These are phyloP conservation scores for Neodiprion pinetum DNA, from an alignment of 1,140 invertebrate genomes.

Conservation along the genomic window DNA sequence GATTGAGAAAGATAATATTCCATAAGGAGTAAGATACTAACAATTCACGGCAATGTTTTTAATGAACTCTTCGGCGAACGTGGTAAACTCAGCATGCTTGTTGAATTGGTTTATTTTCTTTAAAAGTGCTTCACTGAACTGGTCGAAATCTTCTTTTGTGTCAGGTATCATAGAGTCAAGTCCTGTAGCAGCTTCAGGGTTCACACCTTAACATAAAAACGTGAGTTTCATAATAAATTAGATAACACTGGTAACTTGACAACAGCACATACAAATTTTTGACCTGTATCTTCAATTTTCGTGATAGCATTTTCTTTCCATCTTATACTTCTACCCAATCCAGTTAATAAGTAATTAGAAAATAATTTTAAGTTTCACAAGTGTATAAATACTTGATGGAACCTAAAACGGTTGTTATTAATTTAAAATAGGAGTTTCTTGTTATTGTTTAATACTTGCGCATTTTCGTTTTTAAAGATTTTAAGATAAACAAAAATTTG, in stretches of 20 bases:
- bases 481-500: no score
- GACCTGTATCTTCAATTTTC: background rate
- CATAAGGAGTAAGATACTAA: constrained; percentile 64
- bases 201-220: constrained; percentile 61
- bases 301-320: background rate
- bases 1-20: constrained; percentile 20
- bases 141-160: constrained; percentile 82
- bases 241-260: background rate
- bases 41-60: constrained; percentile 79
- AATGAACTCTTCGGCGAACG: constrained; percentile 81
- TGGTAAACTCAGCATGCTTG: constrained; percentile 75
- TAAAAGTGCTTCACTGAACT: constrained; percentile 75
- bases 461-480: no score
- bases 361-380: no score
- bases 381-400: no score
- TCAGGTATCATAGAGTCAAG: constrained; percentile 73
- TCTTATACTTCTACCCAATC: background rate
- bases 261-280: background rate
- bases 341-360: background rate
- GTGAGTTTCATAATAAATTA: background rate
- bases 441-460: no score
- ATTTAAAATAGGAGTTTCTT: no score
- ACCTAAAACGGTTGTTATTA: no score
- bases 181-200: constrained; percentile 58
- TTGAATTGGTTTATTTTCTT: constrained; percentile 76